Conservation (phyloP, 2,888 invertebrate species). For the Eupithecia vulgata region DNA sequence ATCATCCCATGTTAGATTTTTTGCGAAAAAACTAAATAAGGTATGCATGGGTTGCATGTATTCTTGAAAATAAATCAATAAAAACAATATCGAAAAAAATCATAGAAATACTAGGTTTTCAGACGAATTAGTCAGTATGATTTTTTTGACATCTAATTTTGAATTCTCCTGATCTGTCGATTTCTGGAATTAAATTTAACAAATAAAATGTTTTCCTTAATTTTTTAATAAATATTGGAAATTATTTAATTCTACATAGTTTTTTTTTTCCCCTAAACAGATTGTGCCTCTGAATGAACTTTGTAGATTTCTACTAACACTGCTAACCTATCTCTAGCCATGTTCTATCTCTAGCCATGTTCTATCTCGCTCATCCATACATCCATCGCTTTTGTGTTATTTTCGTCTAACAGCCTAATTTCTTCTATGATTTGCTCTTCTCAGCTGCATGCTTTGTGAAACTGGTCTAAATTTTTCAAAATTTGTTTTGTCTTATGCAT, state of each 20-base stretch:
- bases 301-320: background rate
- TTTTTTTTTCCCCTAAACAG: background rate
- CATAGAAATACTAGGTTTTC: background rate
- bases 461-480: constrained; percentile 20
- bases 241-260: background rate
- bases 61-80: background rate
- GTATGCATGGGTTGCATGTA: constrained; percentile 43
- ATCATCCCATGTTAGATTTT: constrained; percentile 46
- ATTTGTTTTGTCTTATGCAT: background rate
- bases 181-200: background rate
- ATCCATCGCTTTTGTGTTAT: constrained; percentile 75
- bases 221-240: background rate
- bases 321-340: background rate
- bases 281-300: background rate
- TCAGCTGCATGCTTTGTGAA: constrained; percentile 50
- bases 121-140: background rate
- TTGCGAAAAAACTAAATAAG: constrained; percentile 14
- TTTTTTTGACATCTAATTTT: background rate
- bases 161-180: background rate
- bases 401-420: constrained; percentile 40
- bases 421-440: constrained; percentile 56
- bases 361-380: constrained; percentile 55
- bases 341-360: constrained; percentile 24
- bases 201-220: background rate
- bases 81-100: background rate